phyloP scores from a whole-genome alignment of 2,888 invertebrate genomes.

The Parascotia fuliginaria region DNA sequence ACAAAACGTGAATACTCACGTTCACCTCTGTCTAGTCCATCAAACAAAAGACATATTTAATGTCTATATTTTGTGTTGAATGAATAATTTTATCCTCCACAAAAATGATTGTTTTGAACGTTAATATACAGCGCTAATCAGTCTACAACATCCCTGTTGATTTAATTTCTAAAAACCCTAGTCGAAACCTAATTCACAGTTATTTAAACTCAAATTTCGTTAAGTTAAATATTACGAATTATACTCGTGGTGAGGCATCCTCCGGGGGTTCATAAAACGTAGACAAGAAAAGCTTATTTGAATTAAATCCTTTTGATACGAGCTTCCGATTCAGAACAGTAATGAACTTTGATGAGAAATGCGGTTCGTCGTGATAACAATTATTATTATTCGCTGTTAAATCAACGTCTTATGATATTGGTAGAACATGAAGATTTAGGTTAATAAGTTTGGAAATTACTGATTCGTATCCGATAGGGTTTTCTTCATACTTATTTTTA shows the following conservation, averaged over 20 bases:
- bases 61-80: too few species aligned
- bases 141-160: slow-evolving; percentile 32
- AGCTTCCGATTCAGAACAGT: slow-evolving; percentile 47
- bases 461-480: slow-evolving; percentile 29
- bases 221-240: slow-evolving; percentile 47
- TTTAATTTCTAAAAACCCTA: slow-evolving; percentile 39
- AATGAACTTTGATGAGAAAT: slow-evolving; percentile 53
- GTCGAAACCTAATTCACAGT: slow-evolving; percentile 32
- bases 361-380: slow-evolving; percentile 37
- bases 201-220: slow-evolving; percentile 46
- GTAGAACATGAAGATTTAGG: slow-evolving; percentile 22
- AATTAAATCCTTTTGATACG: slow-evolving; percentile 62
- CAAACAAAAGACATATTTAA: too few species aligned
- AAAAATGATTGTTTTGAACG: too few species aligned
- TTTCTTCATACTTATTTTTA: slow-evolving; percentile 14
- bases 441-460: slow-evolving; percentile 31
- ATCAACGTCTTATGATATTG: slow-evolving; percentile 35
- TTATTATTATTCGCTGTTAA: slow-evolving; percentile 41
- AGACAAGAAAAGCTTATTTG: slow-evolving; percentile 59
- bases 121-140: slow-evolving; percentile 15
- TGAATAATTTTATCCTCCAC: too few species aligned
- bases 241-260: slow-evolving; percentile 44
- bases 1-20: too few species aligned
- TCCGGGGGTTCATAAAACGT: slow-evolving; percentile 44
- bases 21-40: too few species aligned